These are phyloP conservation scores for Nanorana parkeri DNA, from an alignment of 2,113 vertebrate species.

Conservation along the genomic window DNA sequence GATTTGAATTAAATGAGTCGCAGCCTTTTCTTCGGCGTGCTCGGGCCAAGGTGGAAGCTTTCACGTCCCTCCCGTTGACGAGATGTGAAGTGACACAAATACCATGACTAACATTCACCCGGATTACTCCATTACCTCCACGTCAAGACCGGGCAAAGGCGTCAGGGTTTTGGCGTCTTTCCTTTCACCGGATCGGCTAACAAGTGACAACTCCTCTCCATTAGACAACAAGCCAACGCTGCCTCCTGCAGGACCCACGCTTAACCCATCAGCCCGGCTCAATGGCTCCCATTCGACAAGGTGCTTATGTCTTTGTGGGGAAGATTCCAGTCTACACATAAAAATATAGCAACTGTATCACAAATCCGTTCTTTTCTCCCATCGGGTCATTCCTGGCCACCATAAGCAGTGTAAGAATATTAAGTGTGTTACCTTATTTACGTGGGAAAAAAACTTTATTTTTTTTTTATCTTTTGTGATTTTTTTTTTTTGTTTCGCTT, in stretches of 20 bases:
- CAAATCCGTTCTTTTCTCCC: constrained; percentile 71
- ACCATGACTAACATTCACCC: constrained; percentile 94
- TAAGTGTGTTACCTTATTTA: constrained; percentile 4
- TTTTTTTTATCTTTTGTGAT: no score
- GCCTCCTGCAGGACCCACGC: constrained; percentile 79
- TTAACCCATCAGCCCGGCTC: constrained; percentile 87
- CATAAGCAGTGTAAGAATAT: constrained; percentile 8
- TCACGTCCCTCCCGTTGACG: constrained; percentile 94
- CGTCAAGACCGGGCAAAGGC: constrained; percentile 93
- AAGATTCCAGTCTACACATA: constrained; percentile 72
- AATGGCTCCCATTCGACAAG: constrained; percentile 88
- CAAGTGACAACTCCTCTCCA: constrained; percentile 83
- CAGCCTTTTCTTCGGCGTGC: constrained; percentile 78
- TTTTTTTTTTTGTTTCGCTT: no score
- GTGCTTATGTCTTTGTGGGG: constrained; percentile 81
- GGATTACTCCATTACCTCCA: constrained; percentile 93
- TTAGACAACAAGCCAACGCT: constrained; percentile 88
- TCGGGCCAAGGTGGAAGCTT: constrained; percentile 84
- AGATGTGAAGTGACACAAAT: constrained; percentile 99
- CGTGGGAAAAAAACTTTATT: not conserved
- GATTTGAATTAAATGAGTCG: constrained; percentile 95
- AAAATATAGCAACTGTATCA: constrained; percentile 73
- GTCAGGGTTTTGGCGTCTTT: constrained; percentile 85
- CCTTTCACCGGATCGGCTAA: constrained; percentile 87
- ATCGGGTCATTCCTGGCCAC: constrained; percentile 19